These are phyloP conservation scores for Mellilla xanthometata DNA, from an alignment of 2,888 invertebrate genomes.

Conservation along the genomic window DNA sequence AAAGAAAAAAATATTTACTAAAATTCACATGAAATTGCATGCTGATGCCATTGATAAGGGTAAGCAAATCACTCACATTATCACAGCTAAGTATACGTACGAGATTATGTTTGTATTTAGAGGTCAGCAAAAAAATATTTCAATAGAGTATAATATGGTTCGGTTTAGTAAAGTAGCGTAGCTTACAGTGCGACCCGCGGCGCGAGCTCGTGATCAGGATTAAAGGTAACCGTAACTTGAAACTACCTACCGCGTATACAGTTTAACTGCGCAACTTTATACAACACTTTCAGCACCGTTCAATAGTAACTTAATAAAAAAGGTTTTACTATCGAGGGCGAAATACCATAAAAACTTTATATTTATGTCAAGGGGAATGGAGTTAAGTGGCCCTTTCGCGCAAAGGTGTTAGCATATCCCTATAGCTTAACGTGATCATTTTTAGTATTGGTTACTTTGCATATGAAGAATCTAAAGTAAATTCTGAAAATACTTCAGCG, in stretches of 20 bases:
- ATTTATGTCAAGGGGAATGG: constrained; percentile 26
- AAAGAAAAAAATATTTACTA: too few species aligned
- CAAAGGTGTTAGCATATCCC: constrained; percentile 22
- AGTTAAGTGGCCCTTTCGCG: constrained; percentile 24
- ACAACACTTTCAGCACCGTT: constrained; percentile 20
- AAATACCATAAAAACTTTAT: constrained; percentile 26
- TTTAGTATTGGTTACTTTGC: constrained; percentile 3
- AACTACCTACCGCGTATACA: constrained; percentile 18
- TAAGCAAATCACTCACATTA: too few species aligned
- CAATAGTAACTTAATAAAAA: constrained; percentile 26
- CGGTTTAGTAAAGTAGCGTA: neutral
- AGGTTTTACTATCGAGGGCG: constrained; percentile 25
- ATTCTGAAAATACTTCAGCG: too few species aligned
- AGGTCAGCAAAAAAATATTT: too few species aligned
- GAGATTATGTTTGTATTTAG: too few species aligned
- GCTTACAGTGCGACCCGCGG: neutral
- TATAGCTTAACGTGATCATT: constrained; percentile 15
- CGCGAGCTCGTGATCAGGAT: constrained; percentile 18
- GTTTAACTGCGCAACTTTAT: constrained; percentile 24
- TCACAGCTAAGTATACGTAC: too few species aligned
- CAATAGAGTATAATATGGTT: too few species aligned
- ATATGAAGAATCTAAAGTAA: neutral
- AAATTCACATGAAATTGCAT: too few species aligned
- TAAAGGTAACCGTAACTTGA: constrained; percentile 14
- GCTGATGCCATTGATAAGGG: too few species aligned